Evolutionary conservation across 2,113 vertebrate species (phyloP).

Genomic region (Mus spicilegus): DNA sequence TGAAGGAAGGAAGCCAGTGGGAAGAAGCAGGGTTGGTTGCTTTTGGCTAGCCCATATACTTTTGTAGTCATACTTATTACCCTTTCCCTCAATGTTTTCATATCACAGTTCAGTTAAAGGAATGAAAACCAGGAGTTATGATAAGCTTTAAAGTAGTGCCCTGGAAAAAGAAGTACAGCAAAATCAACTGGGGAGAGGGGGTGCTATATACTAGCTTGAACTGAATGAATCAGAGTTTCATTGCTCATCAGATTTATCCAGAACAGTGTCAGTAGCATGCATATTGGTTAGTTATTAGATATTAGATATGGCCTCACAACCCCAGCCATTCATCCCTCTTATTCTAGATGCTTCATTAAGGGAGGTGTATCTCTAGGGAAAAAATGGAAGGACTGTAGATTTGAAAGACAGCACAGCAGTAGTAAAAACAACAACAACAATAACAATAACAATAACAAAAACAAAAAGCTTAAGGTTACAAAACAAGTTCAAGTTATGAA

Average conservation of each 20-base stretch:
- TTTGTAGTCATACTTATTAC: not conserved
- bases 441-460: not conserved
- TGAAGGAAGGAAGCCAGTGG: not conserved
- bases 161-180: not conserved
- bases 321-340: not conserved
- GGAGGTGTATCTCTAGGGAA: not conserved
- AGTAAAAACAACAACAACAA: too few relatives aligned
- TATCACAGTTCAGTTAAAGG: not conserved
- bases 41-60: not conserved
- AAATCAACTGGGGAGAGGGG: not conserved
- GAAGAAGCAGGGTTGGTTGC: not conserved
- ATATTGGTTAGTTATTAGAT: not conserved
- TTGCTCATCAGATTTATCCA: not conserved
- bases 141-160: not conserved
- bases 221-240: not conserved
- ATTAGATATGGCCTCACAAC: not conserved
- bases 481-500: slow-evolving; percentile 27
- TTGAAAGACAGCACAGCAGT: not conserved
- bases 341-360: not conserved
- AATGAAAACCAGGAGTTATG: not conserved
- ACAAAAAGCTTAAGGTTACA: not conserved
- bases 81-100: not conserved
- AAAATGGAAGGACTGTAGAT: not conserved
- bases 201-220: too few relatives aligned
- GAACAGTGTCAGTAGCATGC: not conserved